These are phyloP conservation scores for Palythoa caribaeorum DNA, from an alignment of 92 coral and sea anemone genomes.

Conservation along the genomic window DNA sequence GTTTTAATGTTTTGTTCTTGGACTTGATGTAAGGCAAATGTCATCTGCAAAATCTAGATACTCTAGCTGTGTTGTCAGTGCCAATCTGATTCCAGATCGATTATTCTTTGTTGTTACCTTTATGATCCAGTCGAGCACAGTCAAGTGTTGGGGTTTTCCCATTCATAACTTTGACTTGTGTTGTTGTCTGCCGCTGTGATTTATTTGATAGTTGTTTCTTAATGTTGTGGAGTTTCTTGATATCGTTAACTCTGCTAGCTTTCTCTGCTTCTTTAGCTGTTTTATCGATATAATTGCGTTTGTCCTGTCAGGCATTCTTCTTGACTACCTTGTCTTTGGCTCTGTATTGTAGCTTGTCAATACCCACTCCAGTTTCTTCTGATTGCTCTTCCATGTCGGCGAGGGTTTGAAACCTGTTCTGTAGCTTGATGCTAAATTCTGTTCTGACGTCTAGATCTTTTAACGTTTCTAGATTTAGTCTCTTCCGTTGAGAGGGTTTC, in stretches of 20 bases:
- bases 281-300: constrained; percentile 1
- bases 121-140: no score
- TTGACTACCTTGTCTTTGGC: background rate
- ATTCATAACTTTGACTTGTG: no score
- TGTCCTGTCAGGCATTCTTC: background rate
- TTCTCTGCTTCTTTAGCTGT: constrained; percentile 1
- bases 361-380: background rate
- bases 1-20: constrained; percentile 16
- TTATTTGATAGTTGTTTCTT: no score
- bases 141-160: no score
- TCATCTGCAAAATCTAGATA: background rate
- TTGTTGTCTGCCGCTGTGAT: no score
- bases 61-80: no score
- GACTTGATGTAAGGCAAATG: no score
- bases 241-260: background rate
- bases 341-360: constrained; percentile 4
- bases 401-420: constrained; percentile 43
- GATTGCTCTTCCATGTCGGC: background rate
- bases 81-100: no score
- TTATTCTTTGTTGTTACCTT: no score
- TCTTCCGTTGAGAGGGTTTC: background rate
- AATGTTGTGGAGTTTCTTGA: background rate
- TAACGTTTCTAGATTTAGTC: constrained; percentile 28
- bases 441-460: constrained; percentile 38
- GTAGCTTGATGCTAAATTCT: constrained; percentile 41